Evolutionary conservation across 2,888 invertebrate species (phyloP), one percentile per base, ranked within the genome.

Genomic region (Mimas tiliae): DNA sequence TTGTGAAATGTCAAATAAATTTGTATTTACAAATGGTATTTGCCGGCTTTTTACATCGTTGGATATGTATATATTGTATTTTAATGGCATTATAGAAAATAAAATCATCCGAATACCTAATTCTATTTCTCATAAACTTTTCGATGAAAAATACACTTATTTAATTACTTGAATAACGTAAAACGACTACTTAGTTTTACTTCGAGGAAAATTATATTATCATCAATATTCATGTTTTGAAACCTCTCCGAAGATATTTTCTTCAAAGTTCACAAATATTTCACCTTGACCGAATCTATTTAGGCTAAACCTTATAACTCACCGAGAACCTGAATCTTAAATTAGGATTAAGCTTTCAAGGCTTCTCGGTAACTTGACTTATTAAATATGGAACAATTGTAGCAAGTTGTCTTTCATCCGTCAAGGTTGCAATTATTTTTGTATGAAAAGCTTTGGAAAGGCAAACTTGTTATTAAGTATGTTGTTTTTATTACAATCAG

Each of bases 351-450:
- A 58, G 12, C 58, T n/a, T 42, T 58, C 58, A 42, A 58, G 58
- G 42, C 58, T 33, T 7, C 12, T 12, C 38, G 11, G 21, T 53
- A 11, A 53, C 7, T 52, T 53, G 34, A 12, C 21, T 47, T 45
- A 64, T 73, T 69, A 69, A 74, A 80, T 79, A 69, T 77, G 70
- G 74, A 78, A 77, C 75, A 77, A 77, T 75, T 69, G 71, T 66
- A 42, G 12, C 58, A 66, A 74, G 69, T 77, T 71, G 68, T 73
- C 73, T 72, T 72, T 73, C 69, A 72, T 69, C 68, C 65, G 65
- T 65, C 77, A 80, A 81, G 82, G 81, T 66, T 72, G 63, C 55
- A 63, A 66, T 62, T 51, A 45, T 27, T 51, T 53, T 53, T 33
- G 16, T 64, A 7, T 33, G 14, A n/a, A n/a, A 48, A 62, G 51